phyloP scores from a whole-genome alignment of 2,797 vertebrate genomes.

The Clarias fuscus region DNA sequence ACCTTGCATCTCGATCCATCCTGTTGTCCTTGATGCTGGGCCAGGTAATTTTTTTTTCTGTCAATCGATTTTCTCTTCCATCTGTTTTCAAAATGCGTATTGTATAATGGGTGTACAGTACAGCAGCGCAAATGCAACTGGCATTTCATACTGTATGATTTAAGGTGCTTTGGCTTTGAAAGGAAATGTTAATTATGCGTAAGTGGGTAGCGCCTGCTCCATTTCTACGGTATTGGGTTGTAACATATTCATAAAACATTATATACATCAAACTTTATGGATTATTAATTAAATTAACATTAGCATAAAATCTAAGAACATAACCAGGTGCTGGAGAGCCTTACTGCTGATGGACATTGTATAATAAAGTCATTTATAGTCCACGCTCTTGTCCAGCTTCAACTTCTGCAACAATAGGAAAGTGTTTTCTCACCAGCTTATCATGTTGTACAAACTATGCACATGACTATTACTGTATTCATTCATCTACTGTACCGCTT shows the following conservation, averaged over 20 bases:
- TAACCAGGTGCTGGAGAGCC: neutral
- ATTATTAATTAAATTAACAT: neutral
- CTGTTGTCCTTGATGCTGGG: slow-evolving; percentile 34
- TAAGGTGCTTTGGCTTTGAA: neutral
- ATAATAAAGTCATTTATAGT: neutral
- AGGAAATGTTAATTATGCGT: neutral
- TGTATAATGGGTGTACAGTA: neutral
- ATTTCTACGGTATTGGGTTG: neutral
- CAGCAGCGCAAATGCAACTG: neutral
- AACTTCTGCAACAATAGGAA: neutral
- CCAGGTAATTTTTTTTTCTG: slow-evolving; percentile 10
- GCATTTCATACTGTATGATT: neutral
- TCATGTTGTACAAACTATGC: no score
- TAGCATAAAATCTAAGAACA: neutral
- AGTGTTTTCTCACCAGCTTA: neutral
- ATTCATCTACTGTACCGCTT: no score
- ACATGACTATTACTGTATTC: no score
- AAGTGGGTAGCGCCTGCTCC: neutral
- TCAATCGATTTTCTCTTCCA: neutral
- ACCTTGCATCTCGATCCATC: slow-evolving; percentile 43
- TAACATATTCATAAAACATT: neutral
- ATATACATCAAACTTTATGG: neutral
- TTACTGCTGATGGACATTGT: neutral
- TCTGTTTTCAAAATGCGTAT: neutral
- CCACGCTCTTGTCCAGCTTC: neutral